Evolutionary conservation across 92 coral and sea anemone species (phyloP).

Genomic region (Palythoa caribaeorum): DNA sequence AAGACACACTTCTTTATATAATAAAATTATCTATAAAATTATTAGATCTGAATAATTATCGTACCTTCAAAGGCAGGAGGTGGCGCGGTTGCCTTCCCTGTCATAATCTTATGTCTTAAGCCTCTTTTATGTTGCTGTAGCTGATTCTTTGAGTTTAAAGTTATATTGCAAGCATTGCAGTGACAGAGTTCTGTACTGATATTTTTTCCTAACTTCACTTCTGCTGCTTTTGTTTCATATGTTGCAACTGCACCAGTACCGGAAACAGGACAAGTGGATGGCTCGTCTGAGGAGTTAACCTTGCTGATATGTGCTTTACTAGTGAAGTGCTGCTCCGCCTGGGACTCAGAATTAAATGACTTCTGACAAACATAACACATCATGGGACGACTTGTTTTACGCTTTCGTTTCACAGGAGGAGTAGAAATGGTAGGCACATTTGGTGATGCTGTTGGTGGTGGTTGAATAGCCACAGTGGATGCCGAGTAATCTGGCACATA

Average conservation of each 20-base stretch:
- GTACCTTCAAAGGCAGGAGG: slow-evolving; percentile 69
- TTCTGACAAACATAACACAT: slow-evolving; percentile 78
- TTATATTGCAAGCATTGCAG: slow-evolving; percentile 81
- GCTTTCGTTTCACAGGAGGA: neutral
- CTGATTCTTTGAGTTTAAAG: slow-evolving; percentile 83
- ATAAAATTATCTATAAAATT: neutral
- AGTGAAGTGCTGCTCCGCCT: slow-evolving; percentile 79
- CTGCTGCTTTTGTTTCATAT: slow-evolving; percentile 11
- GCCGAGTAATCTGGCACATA: neutral
- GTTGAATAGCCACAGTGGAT: neutral
- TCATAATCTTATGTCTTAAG: slow-evolving; percentile 83
- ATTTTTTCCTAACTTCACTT: slow-evolving; percentile 66
- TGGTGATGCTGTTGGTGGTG: neutral
- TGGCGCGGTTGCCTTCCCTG: slow-evolving; percentile 78
- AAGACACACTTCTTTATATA: no score
- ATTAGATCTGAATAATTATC: neutral
- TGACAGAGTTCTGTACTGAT: slow-evolving; percentile 63
- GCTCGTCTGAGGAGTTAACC: neutral
- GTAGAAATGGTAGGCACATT: neutral
- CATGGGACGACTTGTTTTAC: neutral
- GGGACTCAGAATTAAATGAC: slow-evolving; percentile 79
- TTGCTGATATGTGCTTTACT: slow-evolving; percentile 75
- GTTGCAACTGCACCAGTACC: neutral
- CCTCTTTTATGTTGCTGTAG: slow-evolving; percentile 82
- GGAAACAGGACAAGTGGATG: neutral